Evolutionary conservation across 2,797 vertebrate genomes (phyloP).

Genomic region (Semotilus atromaculatus): DNA sequence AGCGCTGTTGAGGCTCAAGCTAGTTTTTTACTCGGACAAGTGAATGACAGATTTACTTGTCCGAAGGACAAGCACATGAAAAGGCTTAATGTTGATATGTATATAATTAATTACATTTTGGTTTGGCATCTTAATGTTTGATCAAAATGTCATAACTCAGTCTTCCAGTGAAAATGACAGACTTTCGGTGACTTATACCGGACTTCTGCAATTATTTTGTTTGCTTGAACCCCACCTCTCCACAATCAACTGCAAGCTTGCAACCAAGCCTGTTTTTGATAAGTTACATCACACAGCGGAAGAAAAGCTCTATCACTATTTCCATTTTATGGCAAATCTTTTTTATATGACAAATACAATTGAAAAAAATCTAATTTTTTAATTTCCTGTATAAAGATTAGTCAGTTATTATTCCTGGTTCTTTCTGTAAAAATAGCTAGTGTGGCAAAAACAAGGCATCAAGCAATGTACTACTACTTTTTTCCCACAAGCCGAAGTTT

Average conservation of each 20-base stretch:
- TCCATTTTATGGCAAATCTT: not conserved
- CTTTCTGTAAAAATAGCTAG: not conserved
- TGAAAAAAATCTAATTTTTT: not conserved
- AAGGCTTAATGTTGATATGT: too few species aligned
- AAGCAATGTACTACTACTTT: not conserved
- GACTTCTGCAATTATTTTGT: too few species aligned
- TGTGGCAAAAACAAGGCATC: not conserved
- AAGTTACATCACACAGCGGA: not conserved
- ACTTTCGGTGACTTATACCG: too few species aligned
- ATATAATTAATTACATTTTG: too few species aligned
- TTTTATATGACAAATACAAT: not conserved
- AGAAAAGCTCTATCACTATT: not conserved
- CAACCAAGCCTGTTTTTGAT: too few species aligned
- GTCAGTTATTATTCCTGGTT: not conserved
- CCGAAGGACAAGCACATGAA: too few species aligned
- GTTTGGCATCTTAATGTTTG: too few species aligned
- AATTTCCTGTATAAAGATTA: not conserved
- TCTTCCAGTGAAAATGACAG: too few species aligned
- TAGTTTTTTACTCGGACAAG: too few species aligned
- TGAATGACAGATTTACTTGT: too few species aligned
- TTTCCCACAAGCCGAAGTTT: not conserved
- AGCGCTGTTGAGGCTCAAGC: too few species aligned
- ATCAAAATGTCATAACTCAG: too few species aligned
- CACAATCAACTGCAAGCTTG: not conserved
- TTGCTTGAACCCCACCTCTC: not conserved